Evolutionary conservation across 2,113 vertebrate genomes (phyloP), one percentile per base, ranked within the genome.

Genomic region (Peromyscus maniculatus): DNA sequence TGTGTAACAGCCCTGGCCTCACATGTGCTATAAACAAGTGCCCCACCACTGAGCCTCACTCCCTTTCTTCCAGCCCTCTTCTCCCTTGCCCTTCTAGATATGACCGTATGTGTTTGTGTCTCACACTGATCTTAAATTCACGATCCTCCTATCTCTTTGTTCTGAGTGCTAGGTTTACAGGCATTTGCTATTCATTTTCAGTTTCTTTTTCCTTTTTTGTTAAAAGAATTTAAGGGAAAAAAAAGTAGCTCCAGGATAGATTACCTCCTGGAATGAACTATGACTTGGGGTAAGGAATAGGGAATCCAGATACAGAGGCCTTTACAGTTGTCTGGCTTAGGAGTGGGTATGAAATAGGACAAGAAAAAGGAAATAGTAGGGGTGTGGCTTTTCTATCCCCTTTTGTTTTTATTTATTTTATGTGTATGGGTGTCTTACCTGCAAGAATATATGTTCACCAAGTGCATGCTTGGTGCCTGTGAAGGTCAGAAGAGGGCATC

Each of bases 201-300:
- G 39, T 36, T 52, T 55, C 3, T 59, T 59, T 59, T 57, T 43
- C 13, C 19, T 22, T 67, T 57, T 33, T 89, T 28, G 21, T 94
- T 94, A 49, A 96, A 95, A 69, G 7, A 87, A 79, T 91, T 96
- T 96, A 91, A 94, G 55, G 43, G 69, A 83, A 91, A 93, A 91
- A 93, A 80, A 59, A 80, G 52, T 93, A 69, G 77, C 31, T 3
- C 91, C 46, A 77, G 88, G 78, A 80, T 95, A 71, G 87, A 82
- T 78, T 52, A 87, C 52, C 62, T 94, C 88, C 43, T 94, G n/a
- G 31, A 66, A 71, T 94, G 71, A 57, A 88, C 75, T 78, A 80
- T 96, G 91, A n/a, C 62, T 88, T 95, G 24, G 64, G 88, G 28
- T 83, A 21, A 62, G 43, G 43, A 82, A 92, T 79, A 95, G 66